Percentiles rank a stretch among this genome's conserved stretches.
phyloP scores from a whole-genome alignment of 2,113 vertebrate genomes.

The Brachypteracias leptosomus region DNA sequence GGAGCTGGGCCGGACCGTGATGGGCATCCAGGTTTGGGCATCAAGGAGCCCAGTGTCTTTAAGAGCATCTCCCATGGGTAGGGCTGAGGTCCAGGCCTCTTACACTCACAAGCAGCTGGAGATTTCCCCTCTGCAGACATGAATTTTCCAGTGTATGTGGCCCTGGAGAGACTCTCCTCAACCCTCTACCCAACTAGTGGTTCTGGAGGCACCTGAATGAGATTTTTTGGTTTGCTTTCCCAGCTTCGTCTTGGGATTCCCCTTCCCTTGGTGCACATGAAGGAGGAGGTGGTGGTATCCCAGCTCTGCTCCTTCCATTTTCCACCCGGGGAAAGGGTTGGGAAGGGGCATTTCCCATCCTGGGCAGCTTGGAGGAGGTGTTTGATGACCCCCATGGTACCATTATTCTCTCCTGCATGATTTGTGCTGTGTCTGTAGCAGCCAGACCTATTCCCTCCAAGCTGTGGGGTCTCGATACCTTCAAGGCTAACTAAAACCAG shows the following conservation, averaged over 20 bases:
- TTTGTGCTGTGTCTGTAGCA: neutral
- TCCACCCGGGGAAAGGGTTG: neutral
- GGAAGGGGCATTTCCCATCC: neutral
- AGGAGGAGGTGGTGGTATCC: neutral
- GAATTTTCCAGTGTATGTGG: rapidly evolving
- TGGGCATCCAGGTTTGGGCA: neutral
- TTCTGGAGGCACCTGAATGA: neutral
- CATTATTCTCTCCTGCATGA: rapidly evolving
- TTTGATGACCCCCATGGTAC: neutral
- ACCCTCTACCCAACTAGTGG: neutral
- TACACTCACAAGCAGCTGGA: rapidly evolving
- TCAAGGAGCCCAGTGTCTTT: rapidly evolving
- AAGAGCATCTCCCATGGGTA: neutral
- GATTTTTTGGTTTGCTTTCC: neutral
- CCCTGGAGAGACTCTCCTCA: neutral
- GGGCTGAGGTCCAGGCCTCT: neutral
- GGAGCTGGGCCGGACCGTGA: rapidly evolving
- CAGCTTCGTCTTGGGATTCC: neutral
- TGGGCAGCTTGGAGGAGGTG: neutral
- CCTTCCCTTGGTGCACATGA: neutral
- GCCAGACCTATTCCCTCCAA: neutral
- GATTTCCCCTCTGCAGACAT: rapidly evolving
- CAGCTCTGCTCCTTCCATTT: neutral
- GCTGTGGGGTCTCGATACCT: rapidly evolving
- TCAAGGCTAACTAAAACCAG: neutral